Percentiles rank a stretch among this genome's conserved stretches.
These are phyloP conservation scores for Andrena minutula DNA, from an alignment of 2,888 invertebrate genomes.

Conservation along the genomic window DNA sequence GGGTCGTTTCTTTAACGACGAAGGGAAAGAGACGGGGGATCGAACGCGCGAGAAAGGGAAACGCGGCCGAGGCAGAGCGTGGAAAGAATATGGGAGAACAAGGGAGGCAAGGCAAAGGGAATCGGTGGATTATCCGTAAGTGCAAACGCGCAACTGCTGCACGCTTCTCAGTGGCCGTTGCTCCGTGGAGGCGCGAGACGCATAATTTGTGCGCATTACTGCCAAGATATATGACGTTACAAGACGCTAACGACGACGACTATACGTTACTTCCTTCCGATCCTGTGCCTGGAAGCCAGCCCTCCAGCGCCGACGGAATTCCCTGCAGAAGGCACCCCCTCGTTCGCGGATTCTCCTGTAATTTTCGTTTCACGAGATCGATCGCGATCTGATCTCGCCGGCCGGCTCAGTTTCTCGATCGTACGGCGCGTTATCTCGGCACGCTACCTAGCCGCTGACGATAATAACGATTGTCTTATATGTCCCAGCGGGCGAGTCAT, in stretches of 20 bases:
- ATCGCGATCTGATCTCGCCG: slow-evolving; percentile 44
- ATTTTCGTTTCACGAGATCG: slow-evolving; percentile 51
- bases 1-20: slow-evolving; percentile 42
- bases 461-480: slow-evolving; percentile 55
- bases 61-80: slow-evolving; percentile 24
- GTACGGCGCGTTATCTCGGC: slow-evolving; percentile 40
- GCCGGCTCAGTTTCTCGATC: slow-evolving; percentile 10
- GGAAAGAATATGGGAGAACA: slow-evolving; percentile 10
- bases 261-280: slow-evolving; percentile 68
- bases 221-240: slow-evolving; percentile 66
- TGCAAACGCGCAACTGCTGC: slow-evolving; percentile 67
- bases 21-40: background rate
- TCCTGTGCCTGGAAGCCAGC: slow-evolving; percentile 22
- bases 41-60: slow-evolving; percentile 5
- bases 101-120: slow-evolving; percentile 2
- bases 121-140: slow-evolving; percentile 69
- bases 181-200: slow-evolving; percentile 74
- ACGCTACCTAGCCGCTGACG: slow-evolving; percentile 22
- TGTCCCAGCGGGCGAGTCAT: slow-evolving; percentile 22
- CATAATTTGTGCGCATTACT: slow-evolving; percentile 81
- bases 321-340: background rate
- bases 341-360: slow-evolving; percentile 29
- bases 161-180: slow-evolving; percentile 66
- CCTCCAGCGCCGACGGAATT: slow-evolving; percentile 34
- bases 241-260: slow-evolving; percentile 39